phyloP scores from a whole-genome alignment of 2,113 vertebrate species.

The Paramisgurnus dabryanus region DNA sequence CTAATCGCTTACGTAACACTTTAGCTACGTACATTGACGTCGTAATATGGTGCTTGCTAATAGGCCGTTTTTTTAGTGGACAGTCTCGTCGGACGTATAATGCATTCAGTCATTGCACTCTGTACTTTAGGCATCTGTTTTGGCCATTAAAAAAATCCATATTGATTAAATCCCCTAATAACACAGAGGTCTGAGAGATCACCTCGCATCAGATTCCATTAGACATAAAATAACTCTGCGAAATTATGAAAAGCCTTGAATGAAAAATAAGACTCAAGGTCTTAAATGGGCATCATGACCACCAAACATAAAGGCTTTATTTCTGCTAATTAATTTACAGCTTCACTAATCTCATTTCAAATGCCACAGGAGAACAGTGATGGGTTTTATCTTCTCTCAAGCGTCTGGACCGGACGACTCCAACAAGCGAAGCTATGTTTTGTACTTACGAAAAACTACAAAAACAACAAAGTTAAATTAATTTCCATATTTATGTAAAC shows the following conservation, averaged over 20 bases:
- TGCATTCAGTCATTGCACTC: too few species aligned
- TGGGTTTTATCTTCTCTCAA: conserved; percentile 21
- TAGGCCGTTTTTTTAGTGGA: too few species aligned
- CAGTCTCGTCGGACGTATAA: too few species aligned
- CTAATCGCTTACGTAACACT: too few species aligned
- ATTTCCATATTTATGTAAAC: conserved; percentile 50
- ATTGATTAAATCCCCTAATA: background rate
- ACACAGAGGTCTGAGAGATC: conserved; percentile 8
- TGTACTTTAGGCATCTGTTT: background rate
- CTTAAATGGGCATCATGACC: conserved; percentile 32
- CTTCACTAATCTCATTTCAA: conserved; percentile 38
- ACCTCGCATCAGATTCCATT: background rate
- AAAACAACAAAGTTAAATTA: conserved; percentile 28
- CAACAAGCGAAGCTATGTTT: background rate
- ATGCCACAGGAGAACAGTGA: conserved; percentile 37
- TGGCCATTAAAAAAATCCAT: background rate
- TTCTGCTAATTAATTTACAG: conserved; percentile 38
- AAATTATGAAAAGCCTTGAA: conserved; percentile 20
- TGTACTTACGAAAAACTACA: background rate
- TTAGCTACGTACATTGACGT: too few species aligned
- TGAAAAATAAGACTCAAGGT: conserved; percentile 24
- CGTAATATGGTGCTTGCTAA: too few species aligned
- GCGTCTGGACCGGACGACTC: background rate
- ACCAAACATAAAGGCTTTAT: conserved; percentile 3
- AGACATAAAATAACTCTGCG: background rate